Percentiles rank a stretch among this genome's conserved stretches.
Evolutionary conservation across 2,113 vertebrate genomes (phyloP).

Genomic region (Lagenorhynchus albirostris): DNA sequence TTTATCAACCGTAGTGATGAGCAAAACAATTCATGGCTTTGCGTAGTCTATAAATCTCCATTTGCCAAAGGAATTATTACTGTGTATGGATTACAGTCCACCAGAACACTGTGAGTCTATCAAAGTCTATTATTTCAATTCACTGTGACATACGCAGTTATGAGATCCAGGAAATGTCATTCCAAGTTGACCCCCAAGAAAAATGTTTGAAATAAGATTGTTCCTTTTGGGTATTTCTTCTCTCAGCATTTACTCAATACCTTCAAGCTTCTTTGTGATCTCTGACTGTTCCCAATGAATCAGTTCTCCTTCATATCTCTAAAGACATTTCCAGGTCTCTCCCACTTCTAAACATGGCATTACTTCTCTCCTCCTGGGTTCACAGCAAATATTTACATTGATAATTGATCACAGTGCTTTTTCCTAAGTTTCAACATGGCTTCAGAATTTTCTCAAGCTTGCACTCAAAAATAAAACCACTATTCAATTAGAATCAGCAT

Average conservation of each 20-base stretch:
- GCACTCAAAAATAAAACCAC: background rate
- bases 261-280: background rate
- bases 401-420: background rate
- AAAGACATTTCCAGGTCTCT: background rate
- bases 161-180: background rate
- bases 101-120: background rate
- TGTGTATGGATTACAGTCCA: background rate
- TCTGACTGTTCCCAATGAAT: background rate
- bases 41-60: background rate
- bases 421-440: background rate
- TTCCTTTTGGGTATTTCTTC: background rate
- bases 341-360: background rate
- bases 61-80: background rate
- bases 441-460: background rate
- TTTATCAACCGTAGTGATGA: background rate
- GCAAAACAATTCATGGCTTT: background rate
- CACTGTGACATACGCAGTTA: background rate
- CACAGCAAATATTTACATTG: background rate
- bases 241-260: background rate
- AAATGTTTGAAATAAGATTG: background rate
- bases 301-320: background rate
- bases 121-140: background rate
- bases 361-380: background rate
- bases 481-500: background rate
- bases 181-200: background rate